Base-by-base conservation (phyloP, 2,888 invertebrate genomes). In the Folsomia manolachei region DNA sequence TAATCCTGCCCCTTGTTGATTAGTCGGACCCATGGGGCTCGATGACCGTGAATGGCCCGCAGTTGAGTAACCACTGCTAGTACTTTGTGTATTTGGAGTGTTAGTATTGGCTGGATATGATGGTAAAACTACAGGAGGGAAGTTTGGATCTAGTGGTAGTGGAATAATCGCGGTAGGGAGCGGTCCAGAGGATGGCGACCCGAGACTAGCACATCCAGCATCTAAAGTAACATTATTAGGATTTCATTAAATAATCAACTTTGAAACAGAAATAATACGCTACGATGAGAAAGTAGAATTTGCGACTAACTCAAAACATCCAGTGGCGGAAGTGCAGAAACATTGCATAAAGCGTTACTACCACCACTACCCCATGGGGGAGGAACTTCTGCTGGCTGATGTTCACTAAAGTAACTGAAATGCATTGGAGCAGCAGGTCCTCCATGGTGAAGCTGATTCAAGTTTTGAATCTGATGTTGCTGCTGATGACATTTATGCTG, bases 101-200 rank as follows among this genome's bases (percentile, higher is more conserved):
- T 73, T 77, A 19, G 78, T 71, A 19, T 69, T 68, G 19, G 69
- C 63, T 1, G 74, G 74, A 68, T 75, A 76, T 14, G 77, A 74
- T 26, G 80, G 79, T 21, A 80, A 63, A 51, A 80, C 78, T 63
- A 78, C 77, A 61, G 80, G 80, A 21, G 79, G 80, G 72, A 71
- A 78, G 25, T 75, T 75, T 11, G 77, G 77, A 65, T 80, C 80
- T 63, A 80, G 70, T 14, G 80, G 80, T 27, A 80, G 72, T 7
- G 80, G 78, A 71, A 79, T 79, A 26, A 80, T 75, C 60, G 79
- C 78, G 53, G 77, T 77, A 27, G 80, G 80, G 64, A 80, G 75
- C 56, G 79, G 78, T 67, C 2, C 65, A 27, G 65, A 52, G 14
- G 52, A 24, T 64, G 27, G 27, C 24, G 62, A 62, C 4, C 25